Percentiles rank a stretch among this genome's conserved stretches.
These are phyloP conservation scores for Melanocharis versteri DNA, from an alignment of 2,113 vertebrate genomes.

Conservation along the genomic window DNA sequence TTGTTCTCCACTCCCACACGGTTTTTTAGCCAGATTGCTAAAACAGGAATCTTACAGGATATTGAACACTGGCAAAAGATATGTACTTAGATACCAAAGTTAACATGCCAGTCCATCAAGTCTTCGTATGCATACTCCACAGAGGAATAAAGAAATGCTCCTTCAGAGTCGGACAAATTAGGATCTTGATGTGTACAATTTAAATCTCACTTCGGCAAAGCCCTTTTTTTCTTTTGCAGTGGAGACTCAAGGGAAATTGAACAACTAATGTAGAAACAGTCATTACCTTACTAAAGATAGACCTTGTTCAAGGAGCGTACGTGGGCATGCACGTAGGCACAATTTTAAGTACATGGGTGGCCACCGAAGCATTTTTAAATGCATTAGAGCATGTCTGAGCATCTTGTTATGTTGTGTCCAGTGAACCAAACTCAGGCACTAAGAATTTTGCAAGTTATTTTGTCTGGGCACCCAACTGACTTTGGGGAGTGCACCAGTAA, in stretches of 20 bases:
- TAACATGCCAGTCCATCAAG: not conserved
- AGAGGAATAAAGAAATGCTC: not conserved
- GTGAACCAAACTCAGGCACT: not conserved
- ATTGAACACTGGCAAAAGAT: not conserved
- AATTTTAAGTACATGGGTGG: not conserved
- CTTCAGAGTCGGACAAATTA: not conserved
- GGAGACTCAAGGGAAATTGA: not conserved
- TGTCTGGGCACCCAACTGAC: not conserved
- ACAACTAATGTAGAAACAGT: not conserved
- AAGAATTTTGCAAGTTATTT: not conserved
- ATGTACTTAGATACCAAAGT: not conserved
- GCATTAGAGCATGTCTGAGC: not conserved
- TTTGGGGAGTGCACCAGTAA: not conserved
- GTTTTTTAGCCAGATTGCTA: not conserved
- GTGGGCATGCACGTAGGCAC: not conserved
- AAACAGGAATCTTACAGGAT: not conserved
- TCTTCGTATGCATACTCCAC: not conserved
- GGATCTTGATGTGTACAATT: not conserved
- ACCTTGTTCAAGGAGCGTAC: not conserved
- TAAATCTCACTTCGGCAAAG: not conserved
- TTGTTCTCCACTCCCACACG: not conserved
- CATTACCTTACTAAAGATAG: slow-evolving; percentile 7
- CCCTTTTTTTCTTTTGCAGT: not conserved
- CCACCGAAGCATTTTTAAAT: not conserved
- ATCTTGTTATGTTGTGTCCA: not conserved